Evolutionary conservation across 2,888 invertebrate species (phyloP).

Genomic region (Plagodis pulveraria): DNA sequence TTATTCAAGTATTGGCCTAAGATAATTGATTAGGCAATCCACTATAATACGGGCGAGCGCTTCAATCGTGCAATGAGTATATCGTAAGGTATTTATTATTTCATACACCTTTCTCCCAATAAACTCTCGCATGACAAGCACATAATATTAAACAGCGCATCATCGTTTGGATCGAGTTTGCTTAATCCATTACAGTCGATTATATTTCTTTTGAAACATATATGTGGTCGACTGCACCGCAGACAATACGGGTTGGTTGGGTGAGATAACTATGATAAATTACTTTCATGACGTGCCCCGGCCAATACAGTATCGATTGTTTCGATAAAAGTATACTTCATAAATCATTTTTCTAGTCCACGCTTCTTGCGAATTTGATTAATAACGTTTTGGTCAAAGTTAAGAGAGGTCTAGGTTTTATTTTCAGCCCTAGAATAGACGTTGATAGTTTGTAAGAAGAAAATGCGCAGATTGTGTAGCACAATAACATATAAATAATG

Average conservation of each 20-base stretch:
- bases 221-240: slow-evolving; percentile 50
- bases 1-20: no score
- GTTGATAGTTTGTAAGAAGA: neutral
- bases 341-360: slow-evolving; percentile 48
- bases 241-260: slow-evolving; percentile 59
- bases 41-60: no score
- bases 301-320: slow-evolving; percentile 60
- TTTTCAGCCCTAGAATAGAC: slow-evolving; percentile 23
- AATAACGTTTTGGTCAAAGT: slow-evolving; percentile 36
- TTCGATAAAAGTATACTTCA: slow-evolving; percentile 65
- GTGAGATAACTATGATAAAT: slow-evolving; percentile 75
- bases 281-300: slow-evolving; percentile 64
- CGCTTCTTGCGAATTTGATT: slow-evolving; percentile 40
- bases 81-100: neutral
- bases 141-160: slow-evolving; percentile 3
- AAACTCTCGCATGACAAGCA: slow-evolving; percentile 10
- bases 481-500: no score
- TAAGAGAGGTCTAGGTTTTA: slow-evolving; percentile 25
- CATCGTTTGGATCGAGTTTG: slow-evolving; percentile 22
- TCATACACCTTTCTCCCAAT: neutral
- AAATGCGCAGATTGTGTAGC: neutral
- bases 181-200: slow-evolving; percentile 36
- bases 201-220: slow-evolving; percentile 38
- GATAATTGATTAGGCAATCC: no score
- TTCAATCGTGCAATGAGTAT: neutral